These are phyloP conservation scores for Onychostoma macrolepis DNA, from an alignment of 2,113 vertebrate species.

Conservation along the genomic window DNA sequence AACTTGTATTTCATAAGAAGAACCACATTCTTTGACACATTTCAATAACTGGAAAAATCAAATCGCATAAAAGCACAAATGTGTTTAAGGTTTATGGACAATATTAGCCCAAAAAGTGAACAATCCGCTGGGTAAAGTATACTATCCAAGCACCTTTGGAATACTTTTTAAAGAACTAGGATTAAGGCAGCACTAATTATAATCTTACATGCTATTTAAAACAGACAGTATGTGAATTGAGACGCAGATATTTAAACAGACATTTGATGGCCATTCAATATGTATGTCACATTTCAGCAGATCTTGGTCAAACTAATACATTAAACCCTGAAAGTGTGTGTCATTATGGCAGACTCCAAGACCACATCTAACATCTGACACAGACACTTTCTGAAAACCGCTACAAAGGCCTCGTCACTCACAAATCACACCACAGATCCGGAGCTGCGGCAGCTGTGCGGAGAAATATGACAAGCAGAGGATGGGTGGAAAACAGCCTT, in stretches of 20 bases:
- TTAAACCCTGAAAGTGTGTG: not conserved
- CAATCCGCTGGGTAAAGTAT: not conserved
- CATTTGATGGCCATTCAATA: not conserved
- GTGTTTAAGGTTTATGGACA: too few relatives aligned
- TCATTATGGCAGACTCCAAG: conserved; percentile 1
- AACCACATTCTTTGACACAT: not conserved
- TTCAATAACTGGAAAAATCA: not conserved
- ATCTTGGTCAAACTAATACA: not conserved
- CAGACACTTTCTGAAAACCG: conserved; percentile 3
- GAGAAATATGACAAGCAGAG: conserved; percentile 6
- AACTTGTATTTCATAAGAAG: not conserved
- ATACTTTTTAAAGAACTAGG: not conserved
- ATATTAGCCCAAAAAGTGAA: not conserved
- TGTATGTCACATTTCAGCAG: not conserved
- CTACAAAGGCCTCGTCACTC: not conserved
- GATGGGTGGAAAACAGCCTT: conserved; percentile 34
- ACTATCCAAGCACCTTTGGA: not conserved
- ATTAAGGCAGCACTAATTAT: not conserved
- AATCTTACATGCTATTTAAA: not conserved
- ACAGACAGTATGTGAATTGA: not conserved
- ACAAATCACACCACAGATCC: not conserved
- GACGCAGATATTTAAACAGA: not conserved
- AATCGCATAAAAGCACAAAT: not conserved
- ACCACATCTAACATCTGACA: conserved; percentile 19
- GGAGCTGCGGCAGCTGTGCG: not conserved